Base-by-base conservation (phyloP, 2,113 vertebrate species). In the Thymallus thymallus region DNA sequence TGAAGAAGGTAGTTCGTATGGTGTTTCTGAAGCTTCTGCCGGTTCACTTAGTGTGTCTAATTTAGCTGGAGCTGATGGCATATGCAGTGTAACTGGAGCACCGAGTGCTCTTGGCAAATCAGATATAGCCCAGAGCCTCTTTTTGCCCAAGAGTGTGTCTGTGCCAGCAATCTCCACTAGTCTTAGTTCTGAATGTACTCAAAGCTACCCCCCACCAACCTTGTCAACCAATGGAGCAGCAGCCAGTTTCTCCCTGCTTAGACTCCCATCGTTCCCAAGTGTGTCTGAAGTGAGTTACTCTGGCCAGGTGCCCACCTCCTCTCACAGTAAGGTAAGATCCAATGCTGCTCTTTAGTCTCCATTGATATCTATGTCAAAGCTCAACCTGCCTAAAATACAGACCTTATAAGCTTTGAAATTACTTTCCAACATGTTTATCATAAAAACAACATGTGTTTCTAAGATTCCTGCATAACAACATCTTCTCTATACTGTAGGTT, bases 141-240 rank as follows among this genome's bases (percentile, higher is more conserved):
- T 29, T 62, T 85, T 85, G 71, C 74, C 84, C 71, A 84, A 78
- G 61, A 90, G 88, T 73, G 91, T 94, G 64, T 95, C 95, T 0
- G 94, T 95, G 56, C 94, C 95, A 0, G 89, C 87, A 0, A 90
- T 94, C 73, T 14, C 58, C 48, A 51, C 13, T 51, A 51, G 41
- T 45, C 41, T 45, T 10, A 45, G 48, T 12, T 75, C 83, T 9
- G 35, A 46, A 12, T n/a, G 1, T 66, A 60, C 51, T 30, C 72
- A 70, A 1, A 68, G 65, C 41, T 10, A 10, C 62, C 5, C 10
- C 62, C 71, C 2, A 16, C 23, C 51, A 32, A 22, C 7, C 4
- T 9, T 72, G 9, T 51, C 69, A 62, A 24, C 12, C 20, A 45
- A 69, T 46, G 7, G 16, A 1, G 71, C 58, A 14, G 70, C 32